Evolutionary conservation across 1,140 invertebrate species (phyloP), one percentile per base, ranked within the genome.

Genomic region (Rhynchophorus ferrugineus): DNA sequence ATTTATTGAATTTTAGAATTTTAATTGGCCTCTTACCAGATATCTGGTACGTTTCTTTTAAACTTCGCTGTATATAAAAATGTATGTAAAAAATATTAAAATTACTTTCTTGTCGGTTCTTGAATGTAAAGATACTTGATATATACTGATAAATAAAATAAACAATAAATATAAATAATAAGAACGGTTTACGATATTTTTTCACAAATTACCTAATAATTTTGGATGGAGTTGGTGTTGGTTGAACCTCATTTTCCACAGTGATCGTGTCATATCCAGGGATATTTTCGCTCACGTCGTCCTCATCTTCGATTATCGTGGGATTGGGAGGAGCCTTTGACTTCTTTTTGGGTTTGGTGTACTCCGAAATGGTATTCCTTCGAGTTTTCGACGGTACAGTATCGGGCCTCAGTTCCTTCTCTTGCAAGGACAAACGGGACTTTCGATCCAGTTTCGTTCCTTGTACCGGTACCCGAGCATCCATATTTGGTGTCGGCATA

Each of bases 341-440:
- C 8, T 49, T 43, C 34, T 49, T 49, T 19, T 22, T 16, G 2
- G n/a, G 13, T 33, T 54, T 39, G n/a, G 13, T 33, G n/a, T 20
- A 19, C 17, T 54, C 36, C n/a, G 46, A 38, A 2, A 49, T 39
- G 6, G 46, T 49, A 18, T 49, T 49, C 17, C 36, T 38, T 14
- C 37, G 20, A 5, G 35, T 5, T 1, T 16, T 16, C 9, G 14
- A 9, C 20, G 9, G 11, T 3, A 6, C 3, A 17, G 14, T 7
- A 2, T 7, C n/a, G 3, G 13, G 17, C 6, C 16, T 17, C 5
- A 29, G 11, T 41, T 41, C 38, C 8, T 41, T 41, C 20, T 41
- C 38, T 1, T 14, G 38, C 7, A 41, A 18, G 38, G 38, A 41
- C 6, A 41, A 18, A 3, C 38, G 17, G 2, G 18, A 2, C 9